phyloP scores from a whole-genome alignment of 2,797 vertebrate species.

The Sebastes ruberrimus region DNA sequence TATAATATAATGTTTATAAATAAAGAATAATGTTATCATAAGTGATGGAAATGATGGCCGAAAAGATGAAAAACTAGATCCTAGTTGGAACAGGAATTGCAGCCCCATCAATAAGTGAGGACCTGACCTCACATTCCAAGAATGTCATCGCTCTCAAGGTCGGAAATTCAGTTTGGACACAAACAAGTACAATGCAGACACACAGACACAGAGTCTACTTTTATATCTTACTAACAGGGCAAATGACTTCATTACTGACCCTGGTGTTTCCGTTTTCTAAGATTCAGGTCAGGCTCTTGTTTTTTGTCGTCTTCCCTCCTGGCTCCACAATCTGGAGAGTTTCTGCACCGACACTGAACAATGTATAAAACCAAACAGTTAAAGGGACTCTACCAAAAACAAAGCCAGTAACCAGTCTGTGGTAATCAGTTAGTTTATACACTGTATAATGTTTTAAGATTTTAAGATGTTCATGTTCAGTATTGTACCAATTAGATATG shows the following conservation, averaged over 20 bases:
- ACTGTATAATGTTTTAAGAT: not conserved
- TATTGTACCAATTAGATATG: not conserved
- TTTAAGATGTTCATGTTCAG: not conserved
- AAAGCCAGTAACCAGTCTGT: not conserved
- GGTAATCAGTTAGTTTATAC: not conserved
- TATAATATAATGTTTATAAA: not conserved
- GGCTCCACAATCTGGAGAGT: conserved; percentile 1
- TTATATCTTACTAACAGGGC: not conserved
- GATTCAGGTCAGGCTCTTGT: not conserved
- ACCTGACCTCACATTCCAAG: not conserved
- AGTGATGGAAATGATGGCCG: not conserved
- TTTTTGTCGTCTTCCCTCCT: conserved; percentile 21
- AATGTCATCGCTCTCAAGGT: not conserved
- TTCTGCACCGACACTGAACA: not conserved
- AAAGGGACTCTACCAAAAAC: not conserved
- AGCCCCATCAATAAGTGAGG: not conserved
- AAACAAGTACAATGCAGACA: not conserved
- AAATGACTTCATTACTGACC: not conserved
- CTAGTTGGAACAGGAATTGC: not conserved
- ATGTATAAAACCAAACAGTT: not conserved
- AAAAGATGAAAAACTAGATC: not conserved
- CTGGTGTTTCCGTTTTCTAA: not conserved
- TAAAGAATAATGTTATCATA: not conserved
- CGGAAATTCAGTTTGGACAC: not conserved
- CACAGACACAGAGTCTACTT: not conserved